Evolutionary conservation across 2,113 vertebrate genomes (phyloP), one percentile per base, ranked within the genome.

Genomic region (Pygoscelis antarcticus): DNA sequence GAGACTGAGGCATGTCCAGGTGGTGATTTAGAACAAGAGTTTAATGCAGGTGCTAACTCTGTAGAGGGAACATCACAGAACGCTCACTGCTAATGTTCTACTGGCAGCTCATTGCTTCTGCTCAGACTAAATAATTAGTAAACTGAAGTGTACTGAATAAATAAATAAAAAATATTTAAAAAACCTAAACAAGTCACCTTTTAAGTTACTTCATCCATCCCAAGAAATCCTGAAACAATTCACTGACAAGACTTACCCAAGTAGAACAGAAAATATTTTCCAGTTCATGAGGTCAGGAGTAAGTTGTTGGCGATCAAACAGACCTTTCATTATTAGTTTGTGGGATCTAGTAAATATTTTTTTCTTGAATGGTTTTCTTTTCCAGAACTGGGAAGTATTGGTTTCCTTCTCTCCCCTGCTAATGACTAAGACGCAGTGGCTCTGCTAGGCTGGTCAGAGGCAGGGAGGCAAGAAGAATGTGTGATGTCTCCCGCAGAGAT

Each of bases 381-480:
- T 95, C 81, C 95, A 97, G 75, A 93, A 83, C 55, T 70, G 84
- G 51, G 91, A 96, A 97, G 93, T 93, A 91, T 44, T 91, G 66
- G 78, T 85, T 95, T 96, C 82, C 87, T 88, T 94, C 75, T 78
- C 89, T 94, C 32, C 46, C 29, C 22, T 80, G 62, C 26, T 94
- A 90, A 77, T 94, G 91, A 91, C 74, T 90, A 91, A 83, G 89
- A 76, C 0, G 26, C 42, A 74, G 42, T 62, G 38, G 61, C 60
- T 94, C 58, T 77, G 51, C 75, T 47, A 26, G 42, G 49, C 38
- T 89, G 87, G 89, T 80, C 60, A 91, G 72, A 76, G 69, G 69
- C 55, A 96, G 44, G 40, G 65, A 93, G 21, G 86, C 57, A 95
- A 87, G 65, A 96, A 87, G 46, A 91, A 93, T 58, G 62, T 80